These are phyloP conservation scores for Prinia subflava DNA, from an alignment of 2,113 vertebrate species.

Conservation along the genomic window DNA sequence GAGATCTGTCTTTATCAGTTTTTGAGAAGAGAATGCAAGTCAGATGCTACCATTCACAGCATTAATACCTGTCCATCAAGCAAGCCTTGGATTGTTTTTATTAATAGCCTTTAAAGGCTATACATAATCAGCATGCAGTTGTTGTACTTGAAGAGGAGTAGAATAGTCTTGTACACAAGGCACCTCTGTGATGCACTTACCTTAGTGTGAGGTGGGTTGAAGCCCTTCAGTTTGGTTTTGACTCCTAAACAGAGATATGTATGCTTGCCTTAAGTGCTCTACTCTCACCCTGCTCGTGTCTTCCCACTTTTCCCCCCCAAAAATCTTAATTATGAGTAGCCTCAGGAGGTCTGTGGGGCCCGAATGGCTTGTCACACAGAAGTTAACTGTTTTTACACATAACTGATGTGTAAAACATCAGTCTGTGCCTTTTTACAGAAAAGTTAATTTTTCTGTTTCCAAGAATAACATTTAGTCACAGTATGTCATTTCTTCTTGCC, in stretches of 20 bases:
- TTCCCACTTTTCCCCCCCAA: rapidly evolving
- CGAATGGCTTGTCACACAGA: neutral
- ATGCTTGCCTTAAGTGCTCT: neutral
- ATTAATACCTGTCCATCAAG: neutral
- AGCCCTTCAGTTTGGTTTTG: neutral
- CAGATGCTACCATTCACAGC: neutral
- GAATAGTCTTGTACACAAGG: neutral
- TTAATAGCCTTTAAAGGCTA: neutral
- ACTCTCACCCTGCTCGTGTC: neutral
- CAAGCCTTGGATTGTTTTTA: neutral
- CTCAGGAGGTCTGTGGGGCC: neutral
- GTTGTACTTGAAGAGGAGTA: neutral
- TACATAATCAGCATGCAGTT: neutral
- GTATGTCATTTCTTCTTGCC: neutral
- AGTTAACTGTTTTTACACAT: neutral
- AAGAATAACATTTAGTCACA: neutral
- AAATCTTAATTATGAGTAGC: neutral
- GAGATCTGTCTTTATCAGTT: neutral
- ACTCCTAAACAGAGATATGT: neutral
- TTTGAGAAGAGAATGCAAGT: neutral
- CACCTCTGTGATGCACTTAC: neutral
- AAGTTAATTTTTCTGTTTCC: neutral
- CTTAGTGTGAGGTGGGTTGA: neutral
- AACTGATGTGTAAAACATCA: neutral
- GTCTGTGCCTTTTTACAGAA: neutral